Conservation (phyloP, 1,140 invertebrate genomes). For the Panagrolaimus sp. region DNA sequence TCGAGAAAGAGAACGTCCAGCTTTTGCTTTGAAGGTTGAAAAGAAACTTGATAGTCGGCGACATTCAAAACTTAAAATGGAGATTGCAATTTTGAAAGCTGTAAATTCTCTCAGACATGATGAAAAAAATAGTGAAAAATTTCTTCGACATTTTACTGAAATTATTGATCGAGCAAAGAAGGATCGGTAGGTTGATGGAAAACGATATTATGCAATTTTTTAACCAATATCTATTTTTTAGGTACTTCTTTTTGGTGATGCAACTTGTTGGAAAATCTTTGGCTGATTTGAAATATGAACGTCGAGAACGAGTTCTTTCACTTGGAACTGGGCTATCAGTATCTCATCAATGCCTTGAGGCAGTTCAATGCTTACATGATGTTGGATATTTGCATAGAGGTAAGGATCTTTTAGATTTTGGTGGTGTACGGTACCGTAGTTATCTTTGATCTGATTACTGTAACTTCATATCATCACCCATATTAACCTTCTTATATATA, state of each 20-base stretch:
- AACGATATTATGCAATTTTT: too few species aligned
- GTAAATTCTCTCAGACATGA: neutral
- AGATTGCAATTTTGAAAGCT: slow-evolving; percentile 24
- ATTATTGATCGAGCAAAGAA: slow-evolving; percentile 28
- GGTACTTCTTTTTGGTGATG: slow-evolving; percentile 23
- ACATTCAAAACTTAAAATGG: slow-evolving; percentile 33
- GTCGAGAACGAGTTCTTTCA: neutral
- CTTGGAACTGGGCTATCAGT: slow-evolving; percentile 12
- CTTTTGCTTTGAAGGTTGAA: slow-evolving; percentile 33
- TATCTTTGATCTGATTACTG: too few species aligned
- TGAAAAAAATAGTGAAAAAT: neutral
- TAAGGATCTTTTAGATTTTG: too few species aligned
- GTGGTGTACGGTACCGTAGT: too few species aligned
- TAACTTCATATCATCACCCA: too few species aligned
- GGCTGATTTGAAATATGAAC: slow-evolving; percentile 10
- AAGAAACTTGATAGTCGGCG: slow-evolving; percentile 28
- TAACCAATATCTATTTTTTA: too few species aligned
- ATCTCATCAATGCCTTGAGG: slow-evolving; percentile 13
- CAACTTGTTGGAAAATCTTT: slow-evolving; percentile 16
- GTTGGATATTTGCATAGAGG: slow-evolving; percentile 19
- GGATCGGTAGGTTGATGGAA: too few species aligned
- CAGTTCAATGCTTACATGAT: slow-evolving; percentile 9
- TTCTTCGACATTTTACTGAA: slow-evolving; percentile 22
- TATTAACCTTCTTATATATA: too few species aligned
- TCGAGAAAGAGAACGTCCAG: slow-evolving; percentile 22